Evolutionary conservation across 2,888 invertebrate species (phyloP).

Genomic region (Hofmannophila pseudospretella): DNA sequence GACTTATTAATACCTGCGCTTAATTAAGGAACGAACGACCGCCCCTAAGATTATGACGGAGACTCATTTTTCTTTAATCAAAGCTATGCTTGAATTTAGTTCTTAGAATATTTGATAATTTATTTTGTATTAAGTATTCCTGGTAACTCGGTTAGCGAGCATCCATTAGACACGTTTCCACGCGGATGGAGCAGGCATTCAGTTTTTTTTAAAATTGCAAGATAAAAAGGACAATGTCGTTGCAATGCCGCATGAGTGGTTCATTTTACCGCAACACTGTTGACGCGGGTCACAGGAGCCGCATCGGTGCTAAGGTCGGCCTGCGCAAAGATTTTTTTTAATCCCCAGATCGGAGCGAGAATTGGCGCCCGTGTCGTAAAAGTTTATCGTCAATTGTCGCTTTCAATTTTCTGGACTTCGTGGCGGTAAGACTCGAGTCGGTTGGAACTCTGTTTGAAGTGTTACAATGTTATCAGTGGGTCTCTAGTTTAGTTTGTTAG

Average conservation of each 20-base stretch:
- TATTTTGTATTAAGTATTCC: too few relatives aligned
- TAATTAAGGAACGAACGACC: too few relatives aligned
- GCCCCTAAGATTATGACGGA: too few relatives aligned
- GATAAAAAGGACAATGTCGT: neutral
- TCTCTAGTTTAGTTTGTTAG: neutral
- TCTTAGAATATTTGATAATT: too few relatives aligned
- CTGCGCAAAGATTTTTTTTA: constrained; percentile 47
- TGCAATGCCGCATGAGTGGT: constrained; percentile 50
- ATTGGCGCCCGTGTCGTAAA: constrained; percentile 3
- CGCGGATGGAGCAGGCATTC: too few relatives aligned
- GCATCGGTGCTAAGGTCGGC: constrained; percentile 54
- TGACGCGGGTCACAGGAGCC: constrained; percentile 39
- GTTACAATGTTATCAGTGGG: too few relatives aligned
- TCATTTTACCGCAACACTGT: constrained; percentile 37
- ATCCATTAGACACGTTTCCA: too few relatives aligned
- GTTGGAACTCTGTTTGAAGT: neutral
- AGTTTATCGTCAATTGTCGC: constrained; percentile 5
- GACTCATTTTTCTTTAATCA: too few relatives aligned
- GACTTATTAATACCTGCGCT: too few relatives aligned
- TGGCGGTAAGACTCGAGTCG: neutral
- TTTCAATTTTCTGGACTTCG: neutral
- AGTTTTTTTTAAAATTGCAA: too few relatives aligned
- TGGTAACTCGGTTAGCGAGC: too few relatives aligned
- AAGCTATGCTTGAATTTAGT: too few relatives aligned
- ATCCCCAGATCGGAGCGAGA: constrained; percentile 3